Percentiles rank a stretch among this genome's conserved stretches.
These are phyloP conservation scores for Vultur gryphus DNA, from an alignment of 2,797 vertebrate species.

Conservation along the genomic window DNA sequence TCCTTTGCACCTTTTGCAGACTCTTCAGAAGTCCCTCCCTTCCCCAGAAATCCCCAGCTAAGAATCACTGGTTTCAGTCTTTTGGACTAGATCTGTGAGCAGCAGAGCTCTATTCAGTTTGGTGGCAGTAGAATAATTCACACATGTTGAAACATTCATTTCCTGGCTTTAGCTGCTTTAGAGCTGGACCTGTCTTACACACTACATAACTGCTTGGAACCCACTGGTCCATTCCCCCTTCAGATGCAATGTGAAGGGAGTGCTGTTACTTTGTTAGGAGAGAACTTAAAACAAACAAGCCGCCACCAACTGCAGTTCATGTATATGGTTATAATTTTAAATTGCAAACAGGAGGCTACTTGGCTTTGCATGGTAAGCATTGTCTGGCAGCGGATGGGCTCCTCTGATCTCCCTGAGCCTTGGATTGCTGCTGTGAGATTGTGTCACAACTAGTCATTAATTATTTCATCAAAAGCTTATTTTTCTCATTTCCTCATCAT, in stretches of 20 bases:
- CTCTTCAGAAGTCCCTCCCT: neutral
- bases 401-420: slow-evolving; percentile 58
- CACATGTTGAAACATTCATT: neutral
- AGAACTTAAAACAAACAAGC: slow-evolving; percentile 25
- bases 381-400: slow-evolving; percentile 44
- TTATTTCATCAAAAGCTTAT: slow-evolving; percentile 64
- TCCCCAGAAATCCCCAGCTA: neutral
- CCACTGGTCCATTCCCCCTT: neutral
- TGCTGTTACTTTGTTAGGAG: neutral
- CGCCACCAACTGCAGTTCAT: neutral
- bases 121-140: neutral
- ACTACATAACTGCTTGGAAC: neutral
- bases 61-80: neutral
- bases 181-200: neutral
- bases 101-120: neutral
- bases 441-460: slow-evolving; percentile 62
- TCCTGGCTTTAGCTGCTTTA: neutral
- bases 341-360: slow-evolving; percentile 60
- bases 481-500: slow-evolving; percentile 64
- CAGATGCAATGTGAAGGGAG: neutral
- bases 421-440: slow-evolving; percentile 66
- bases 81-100: neutral
- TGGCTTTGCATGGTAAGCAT: slow-evolving; percentile 53
- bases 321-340: slow-evolving; percentile 43
- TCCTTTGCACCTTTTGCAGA: neutral